A percentile compares a stretch with the other conserved stretches of the same genome.
Conservation (phyloP, 1,140 invertebrate species). For the Vollenhovia emeryi region DNA sequence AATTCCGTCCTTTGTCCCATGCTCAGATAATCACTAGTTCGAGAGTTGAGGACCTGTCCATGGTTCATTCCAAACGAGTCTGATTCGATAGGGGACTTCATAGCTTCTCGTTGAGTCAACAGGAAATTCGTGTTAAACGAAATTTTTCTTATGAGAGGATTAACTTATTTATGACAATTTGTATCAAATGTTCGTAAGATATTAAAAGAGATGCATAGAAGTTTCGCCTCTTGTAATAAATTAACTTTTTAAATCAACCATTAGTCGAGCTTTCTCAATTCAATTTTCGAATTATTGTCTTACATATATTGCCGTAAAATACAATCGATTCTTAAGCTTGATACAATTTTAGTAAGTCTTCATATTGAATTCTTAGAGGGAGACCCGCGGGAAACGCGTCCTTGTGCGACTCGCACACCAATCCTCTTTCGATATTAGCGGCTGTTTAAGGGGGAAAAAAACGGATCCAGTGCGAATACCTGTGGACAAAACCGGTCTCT, state of each 20-base stretch:
- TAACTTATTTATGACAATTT: constrained; percentile 1
- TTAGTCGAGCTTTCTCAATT: not conserved
- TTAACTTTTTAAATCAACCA: not conserved
- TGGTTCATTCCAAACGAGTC: not conserved
- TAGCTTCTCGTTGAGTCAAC: not conserved
- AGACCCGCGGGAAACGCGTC: not conserved
- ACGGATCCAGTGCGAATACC: constrained; percentile 27
- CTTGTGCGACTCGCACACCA: not conserved
- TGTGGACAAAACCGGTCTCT: constrained; percentile 56
- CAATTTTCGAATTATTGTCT: not conserved
- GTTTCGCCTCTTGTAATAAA: not conserved
- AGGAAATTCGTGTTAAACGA: not conserved
- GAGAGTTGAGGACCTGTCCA: not conserved
- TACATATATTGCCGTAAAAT: not conserved
- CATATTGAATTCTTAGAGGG: not conserved
- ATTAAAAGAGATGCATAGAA: not conserved
- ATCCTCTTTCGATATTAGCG: not conserved
- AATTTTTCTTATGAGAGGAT: not conserved
- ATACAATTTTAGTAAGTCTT: not conserved
- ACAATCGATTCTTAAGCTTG: not conserved
- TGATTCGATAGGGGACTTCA: not conserved
- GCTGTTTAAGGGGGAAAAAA: not conserved
- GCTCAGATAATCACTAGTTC: constrained; percentile 2
- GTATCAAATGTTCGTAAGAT: not conserved
- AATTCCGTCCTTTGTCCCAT: not conserved